Evolutionary conservation across 1,140 invertebrate genomes (phyloP).

Genomic region (Nephotettix cincticeps): DNA sequence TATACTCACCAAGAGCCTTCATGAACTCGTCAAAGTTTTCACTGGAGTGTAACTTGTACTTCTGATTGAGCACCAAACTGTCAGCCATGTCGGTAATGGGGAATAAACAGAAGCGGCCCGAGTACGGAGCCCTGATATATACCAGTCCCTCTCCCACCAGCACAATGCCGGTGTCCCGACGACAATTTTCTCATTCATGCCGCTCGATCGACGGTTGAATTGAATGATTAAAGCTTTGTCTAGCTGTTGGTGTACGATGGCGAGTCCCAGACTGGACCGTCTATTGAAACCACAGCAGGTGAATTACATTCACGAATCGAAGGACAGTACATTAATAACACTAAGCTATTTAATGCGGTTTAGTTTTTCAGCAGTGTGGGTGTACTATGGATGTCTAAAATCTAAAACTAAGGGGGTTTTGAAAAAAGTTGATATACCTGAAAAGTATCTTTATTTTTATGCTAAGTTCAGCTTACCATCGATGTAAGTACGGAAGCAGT

Average conservation of each 20-base stretch:
- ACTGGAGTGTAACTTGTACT: conserved; percentile 72
- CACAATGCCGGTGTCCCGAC: neutral
- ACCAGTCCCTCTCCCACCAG: conserved; percentile 7
- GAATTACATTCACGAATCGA: too few relatives aligned
- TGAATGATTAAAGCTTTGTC: conserved; percentile 22
- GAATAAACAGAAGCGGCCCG: neutral
- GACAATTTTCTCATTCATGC: conserved; percentile 8
- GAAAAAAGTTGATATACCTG: too few relatives aligned
- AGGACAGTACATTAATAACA: too few relatives aligned
- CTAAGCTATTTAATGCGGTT: too few relatives aligned
- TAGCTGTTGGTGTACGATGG: neutral
- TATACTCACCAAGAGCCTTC: conserved; percentile 64
- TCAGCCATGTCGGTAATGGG: neutral
- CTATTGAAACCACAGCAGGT: too few relatives aligned
- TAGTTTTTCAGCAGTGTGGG: too few relatives aligned
- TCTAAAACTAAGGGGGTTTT: too few relatives aligned
- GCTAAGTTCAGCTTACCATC: too few relatives aligned
- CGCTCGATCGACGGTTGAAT: neutral
- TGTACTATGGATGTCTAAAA: too few relatives aligned
- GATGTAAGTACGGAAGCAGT: too few relatives aligned
- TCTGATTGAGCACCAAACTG: conserved; percentile 39
- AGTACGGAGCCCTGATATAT: neutral
- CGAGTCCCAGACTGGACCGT: too few relatives aligned
- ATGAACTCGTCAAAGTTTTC: conserved; percentile 89
- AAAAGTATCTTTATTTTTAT: too few relatives aligned